Evolutionary conservation across 2,113 vertebrate species (phyloP), one percentile per base, ranked within the genome.

Genomic region (Labrus mixtus): DNA sequence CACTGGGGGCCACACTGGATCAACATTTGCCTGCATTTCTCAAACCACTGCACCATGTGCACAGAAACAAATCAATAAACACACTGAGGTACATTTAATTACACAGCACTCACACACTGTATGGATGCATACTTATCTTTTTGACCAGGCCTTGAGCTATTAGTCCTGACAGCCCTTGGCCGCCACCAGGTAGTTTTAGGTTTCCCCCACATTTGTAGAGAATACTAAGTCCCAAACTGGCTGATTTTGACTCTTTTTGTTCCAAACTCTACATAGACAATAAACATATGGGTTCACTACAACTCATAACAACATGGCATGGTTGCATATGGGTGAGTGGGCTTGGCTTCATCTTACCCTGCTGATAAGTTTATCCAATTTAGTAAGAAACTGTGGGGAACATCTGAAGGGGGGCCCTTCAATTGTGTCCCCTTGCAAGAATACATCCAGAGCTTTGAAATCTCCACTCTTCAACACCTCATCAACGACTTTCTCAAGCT

Each of bases 41-140:
- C 96, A 94, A 97, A 98, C 98, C 97, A 99, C 83, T 92, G 83
- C 66, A 95, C 88, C 96, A 99, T 96, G 95, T 99, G 93, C 93
- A 95, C 72, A 88, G 79, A 78, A 77, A 29, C 45, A 78, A 57
- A 76, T 54, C 10, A 76, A 53, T 84, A 17, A 84, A 61, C 25
- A 61, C 46, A 59, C 17, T 17, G 33, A 43, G 8, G 15, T 2
- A 17, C 1, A 29, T 67, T 43, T 61, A n/a, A 1, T 48, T 10
- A 10, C 16, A 64, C 16, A 33, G 10, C n/a, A 45, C 6, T 41
- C 6, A 48, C 0, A 68, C 9, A 53, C 8, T 45, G 29, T 15
- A 8, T 33, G n/a, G 41, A 51, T 54, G 7, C 57, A 87, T 92
- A 97, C 98, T 97, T 95, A 99, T 99, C 98, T 95, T 99, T 90